A percentile compares a stretch with the other conserved stretches of the same genome.
Conservation (phyloP, 1,140 invertebrate genomes). For the Eriosoma lanigerum region DNA sequence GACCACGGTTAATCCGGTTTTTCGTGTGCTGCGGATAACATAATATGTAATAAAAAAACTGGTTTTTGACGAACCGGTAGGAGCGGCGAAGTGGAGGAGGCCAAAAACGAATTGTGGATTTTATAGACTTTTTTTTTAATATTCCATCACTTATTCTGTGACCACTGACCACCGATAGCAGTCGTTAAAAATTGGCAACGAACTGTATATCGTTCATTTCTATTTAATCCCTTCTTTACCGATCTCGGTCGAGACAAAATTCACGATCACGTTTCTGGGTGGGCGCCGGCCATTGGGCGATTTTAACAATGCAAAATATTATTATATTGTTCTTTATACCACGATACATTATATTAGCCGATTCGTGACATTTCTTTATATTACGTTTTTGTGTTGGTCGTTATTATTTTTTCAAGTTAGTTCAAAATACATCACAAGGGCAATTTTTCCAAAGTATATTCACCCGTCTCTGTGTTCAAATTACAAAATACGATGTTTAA, state of each 20-base stretch:
- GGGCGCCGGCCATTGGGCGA: too few species aligned
- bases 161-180: constrained; percentile 2
- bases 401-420: too few species aligned
- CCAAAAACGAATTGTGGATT: too few species aligned
- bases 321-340: background rate
- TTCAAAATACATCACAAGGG: too few species aligned
- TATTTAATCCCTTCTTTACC: background rate
- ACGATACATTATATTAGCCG: too few species aligned
- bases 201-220: constrained; percentile 11
- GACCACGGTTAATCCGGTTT: constrained; percentile 21
- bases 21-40: background rate
- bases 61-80: too few species aligned
- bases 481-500: too few species aligned
- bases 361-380: too few species aligned
- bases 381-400: too few species aligned
- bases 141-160: background rate
- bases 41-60: too few species aligned
- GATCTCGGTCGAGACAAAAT: background rate
- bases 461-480: too few species aligned
- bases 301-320: constrained; percentile 9
- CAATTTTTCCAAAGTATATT: too few species aligned
- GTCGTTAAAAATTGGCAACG: constrained; percentile 29
- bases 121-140: background rate
- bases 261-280: background rate
- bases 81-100: background rate